Conservation (phyloP, 1,140 invertebrate genomes). For the Danaus melanippus region DNA sequence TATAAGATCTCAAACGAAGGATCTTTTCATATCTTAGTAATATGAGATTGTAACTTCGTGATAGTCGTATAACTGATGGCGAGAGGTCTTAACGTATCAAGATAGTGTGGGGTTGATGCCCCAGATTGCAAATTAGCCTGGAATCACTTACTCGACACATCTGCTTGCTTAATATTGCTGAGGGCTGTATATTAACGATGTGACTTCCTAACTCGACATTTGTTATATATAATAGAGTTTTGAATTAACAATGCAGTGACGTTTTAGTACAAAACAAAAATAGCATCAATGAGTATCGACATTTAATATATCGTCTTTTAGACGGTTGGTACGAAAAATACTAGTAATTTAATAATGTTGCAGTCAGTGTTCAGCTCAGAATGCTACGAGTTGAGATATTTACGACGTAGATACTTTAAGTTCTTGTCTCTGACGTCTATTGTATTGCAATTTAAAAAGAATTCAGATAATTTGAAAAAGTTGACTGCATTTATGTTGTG, state of each 20-base stretch:
- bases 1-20: constrained; percentile 3
- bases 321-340: too few species aligned
- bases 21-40: constrained; percentile 5
- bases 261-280: neutral
- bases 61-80: constrained; percentile 15
- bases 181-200: constrained; percentile 9
- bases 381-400: too few species aligned
- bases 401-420: too few species aligned
- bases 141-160: constrained; percentile 21
- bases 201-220: constrained; percentile 14
- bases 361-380: too few species aligned
- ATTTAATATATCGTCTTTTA: too few species aligned
- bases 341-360: too few species aligned
- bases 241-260: too few species aligned
- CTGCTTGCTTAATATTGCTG: constrained; percentile 20
- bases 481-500: too few species aligned
- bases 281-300: neutral
- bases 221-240: constrained; percentile 4
- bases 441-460: too few species aligned
- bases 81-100: constrained; percentile 10
- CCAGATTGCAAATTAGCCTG: constrained; percentile 73
- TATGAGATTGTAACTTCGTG: constrained; percentile 7
- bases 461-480: too few species aligned
- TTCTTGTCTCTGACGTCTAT: too few species aligned
- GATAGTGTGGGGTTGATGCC: constrained; percentile 28